These are phyloP conservation scores for Dromius quadrimaculatus DNA, from an alignment of 2,888 invertebrate species.

Conservation along the genomic window DNA sequence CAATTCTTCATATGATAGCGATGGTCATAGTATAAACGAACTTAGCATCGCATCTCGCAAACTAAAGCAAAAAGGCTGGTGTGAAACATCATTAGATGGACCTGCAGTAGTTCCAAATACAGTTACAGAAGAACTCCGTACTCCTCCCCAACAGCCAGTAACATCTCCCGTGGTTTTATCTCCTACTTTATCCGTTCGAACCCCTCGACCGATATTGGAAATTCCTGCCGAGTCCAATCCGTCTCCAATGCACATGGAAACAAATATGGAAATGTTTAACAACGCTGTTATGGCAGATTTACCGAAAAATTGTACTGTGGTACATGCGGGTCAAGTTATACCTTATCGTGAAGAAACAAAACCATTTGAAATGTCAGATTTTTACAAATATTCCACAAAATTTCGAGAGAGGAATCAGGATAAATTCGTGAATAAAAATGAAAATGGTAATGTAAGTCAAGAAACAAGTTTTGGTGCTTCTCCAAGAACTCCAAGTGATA, in stretches of 20 bases:
- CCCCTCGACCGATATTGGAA: conserved; percentile 62
- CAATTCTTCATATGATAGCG: conserved; percentile 65
- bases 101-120: conserved; percentile 56
- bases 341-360: conserved; percentile 94
- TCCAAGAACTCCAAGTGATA: conserved; percentile 57
- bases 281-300: conserved; percentile 76
- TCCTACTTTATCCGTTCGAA: conserved; percentile 56
- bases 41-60: conserved; percentile 60
- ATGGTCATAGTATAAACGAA: conserved; percentile 62
- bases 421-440: conserved; percentile 52
- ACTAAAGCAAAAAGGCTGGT: conserved; percentile 67
- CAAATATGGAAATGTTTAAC: conserved; percentile 63
- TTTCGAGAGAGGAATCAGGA: conserved; percentile 73
- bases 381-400: conserved; percentile 97
- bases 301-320: conserved; percentile 85
- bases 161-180: conserved; percentile 56
- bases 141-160: conserved; percentile 59
- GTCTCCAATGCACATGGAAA: conserved; percentile 60
- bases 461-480: conserved; percentile 33
- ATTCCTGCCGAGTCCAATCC: conserved; percentile 66
- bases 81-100: conserved; percentile 66
- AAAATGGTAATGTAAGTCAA: conserved; percentile 23
- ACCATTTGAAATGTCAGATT: conserved; percentile 98
- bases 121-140: conserved; percentile 55
- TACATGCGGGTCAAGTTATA: conserved; percentile 90